Base-by-base conservation (phyloP, 2,113 vertebrate genomes). In the Apteryx mantelli region DNA sequence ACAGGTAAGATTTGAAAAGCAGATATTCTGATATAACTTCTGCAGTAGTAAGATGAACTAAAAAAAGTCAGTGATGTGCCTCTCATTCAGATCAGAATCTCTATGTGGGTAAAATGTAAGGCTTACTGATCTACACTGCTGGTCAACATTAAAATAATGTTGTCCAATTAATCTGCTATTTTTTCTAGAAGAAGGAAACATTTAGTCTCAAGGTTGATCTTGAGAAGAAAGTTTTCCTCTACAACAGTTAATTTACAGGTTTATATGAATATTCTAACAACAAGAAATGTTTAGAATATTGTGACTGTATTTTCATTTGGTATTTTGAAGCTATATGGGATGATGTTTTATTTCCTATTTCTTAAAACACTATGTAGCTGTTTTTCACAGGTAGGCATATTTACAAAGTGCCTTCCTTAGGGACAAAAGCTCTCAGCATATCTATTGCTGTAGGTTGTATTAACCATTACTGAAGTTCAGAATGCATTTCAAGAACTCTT, bases 1-100 rank as follows among this genome's bases (percentile, higher is more conserved):
- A 73, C 96, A 99, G 98, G 99, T 98, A 93, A 97, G 97, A 38
- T 25, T 13, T 21, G 77, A 13, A 48, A 92, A 87, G 6, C 32
- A 46, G 34, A 79, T 79, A 38, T 24, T 82, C 11, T 13, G 55
- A 14, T 88, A 34, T 48, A 46, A 55, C 40, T 53, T 34, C 7
- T 2, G 18, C 76, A 53, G 26, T 46, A 13, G 63, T 89, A 48
- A 48, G 5, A 7, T 63, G 26, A 86, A 70, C 52, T 86, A 48
- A 42, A 65, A 50, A 68, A 13, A 63, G 16, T 79, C 78, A 65
- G 26, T 56, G 4, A 20, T 68, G 10, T 84, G n/a, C 74, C 78
- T 79, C 10, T 79, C 10, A 48, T 65, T 89, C 28, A 63, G 36
- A 85, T 74, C n/a, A 46, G 52, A 89, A 61, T 58, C 28, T 83